Evolutionary conservation across 1,140 invertebrate genomes (phyloP).

Genomic region (Drosophila miranda): DNA sequence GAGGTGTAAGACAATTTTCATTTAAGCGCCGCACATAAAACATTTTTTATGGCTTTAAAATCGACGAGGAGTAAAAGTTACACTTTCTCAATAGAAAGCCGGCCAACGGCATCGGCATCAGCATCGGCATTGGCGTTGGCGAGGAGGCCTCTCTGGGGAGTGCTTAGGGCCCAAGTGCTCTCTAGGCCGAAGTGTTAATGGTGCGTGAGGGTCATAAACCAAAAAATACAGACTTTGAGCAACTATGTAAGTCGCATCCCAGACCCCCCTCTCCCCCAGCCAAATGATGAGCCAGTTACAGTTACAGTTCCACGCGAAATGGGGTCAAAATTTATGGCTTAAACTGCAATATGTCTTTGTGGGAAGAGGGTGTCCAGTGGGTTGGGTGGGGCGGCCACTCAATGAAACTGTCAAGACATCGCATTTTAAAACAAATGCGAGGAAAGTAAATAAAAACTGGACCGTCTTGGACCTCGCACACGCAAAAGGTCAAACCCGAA

Average conservation of each 20-base stretch:
- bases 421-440: constrained; percentile 65
- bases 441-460: constrained; percentile 75
- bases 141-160: constrained; percentile 53
- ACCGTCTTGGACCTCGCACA: constrained; percentile 56
- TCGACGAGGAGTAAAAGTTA: constrained; percentile 74
- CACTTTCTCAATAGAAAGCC: constrained; percentile 76
- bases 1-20: constrained; percentile 73
- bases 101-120: background rate
- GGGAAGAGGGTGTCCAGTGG: background rate
- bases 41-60: constrained; percentile 80
- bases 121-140: too few species aligned
- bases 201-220: constrained; percentile 60
- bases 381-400: constrained; percentile 14
- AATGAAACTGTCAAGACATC: constrained; percentile 66
- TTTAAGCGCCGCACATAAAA: constrained; percentile 71
- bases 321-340: constrained; percentile 61
- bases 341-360: constrained; percentile 66
- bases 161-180: constrained; percentile 43
- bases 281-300: constrained; percentile 59
- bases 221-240: constrained; percentile 39
- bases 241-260: constrained; percentile 19
- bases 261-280: constrained; percentile 24
- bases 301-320: constrained; percentile 39
- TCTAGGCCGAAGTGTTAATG: constrained; percentile 37
- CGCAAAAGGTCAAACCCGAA: constrained; percentile 39